A percentile compares a stretch with the other conserved stretches of the same genome.
Evolutionary conservation across 2,797 vertebrate species (phyloP).

Genomic region (Streptopelia turtur): DNA sequence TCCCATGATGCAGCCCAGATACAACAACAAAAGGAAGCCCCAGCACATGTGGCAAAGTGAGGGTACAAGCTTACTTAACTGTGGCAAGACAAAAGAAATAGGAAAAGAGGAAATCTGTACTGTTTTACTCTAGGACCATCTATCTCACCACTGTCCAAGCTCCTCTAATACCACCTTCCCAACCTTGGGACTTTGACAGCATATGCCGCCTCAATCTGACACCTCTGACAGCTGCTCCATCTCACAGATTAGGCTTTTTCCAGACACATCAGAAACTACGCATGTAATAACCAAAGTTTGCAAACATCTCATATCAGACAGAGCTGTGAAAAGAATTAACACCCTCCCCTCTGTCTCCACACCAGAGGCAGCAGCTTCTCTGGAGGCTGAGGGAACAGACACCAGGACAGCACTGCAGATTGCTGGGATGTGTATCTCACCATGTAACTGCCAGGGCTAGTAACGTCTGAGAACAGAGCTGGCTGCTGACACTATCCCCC

Average conservation of each 20-base stretch:
- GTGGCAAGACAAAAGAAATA: background rate
- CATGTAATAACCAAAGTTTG: background rate
- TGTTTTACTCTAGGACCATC: background rate
- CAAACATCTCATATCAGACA: background rate
- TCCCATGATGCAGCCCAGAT: background rate
- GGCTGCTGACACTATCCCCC: background rate
- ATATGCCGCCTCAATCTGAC: background rate
- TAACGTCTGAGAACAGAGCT: background rate
- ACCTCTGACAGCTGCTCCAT: background rate
- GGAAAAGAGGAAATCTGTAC: background rate
- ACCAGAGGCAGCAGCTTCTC: background rate
- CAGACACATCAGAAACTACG: background rate
- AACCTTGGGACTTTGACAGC: background rate
- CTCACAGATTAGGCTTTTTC: background rate
- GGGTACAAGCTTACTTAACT: background rate
- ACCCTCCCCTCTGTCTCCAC: background rate
- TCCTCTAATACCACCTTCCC: background rate
- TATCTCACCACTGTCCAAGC: background rate
- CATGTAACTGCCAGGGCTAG: background rate
- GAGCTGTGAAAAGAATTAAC: background rate
- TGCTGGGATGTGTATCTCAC: fast-evolving
- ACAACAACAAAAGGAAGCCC: background rate
- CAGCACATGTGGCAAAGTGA: background rate
- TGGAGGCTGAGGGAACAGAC: background rate
- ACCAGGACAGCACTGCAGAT: background rate